Conservation (phyloP, 2,888 invertebrate genomes). For the Troides helena region DNA sequence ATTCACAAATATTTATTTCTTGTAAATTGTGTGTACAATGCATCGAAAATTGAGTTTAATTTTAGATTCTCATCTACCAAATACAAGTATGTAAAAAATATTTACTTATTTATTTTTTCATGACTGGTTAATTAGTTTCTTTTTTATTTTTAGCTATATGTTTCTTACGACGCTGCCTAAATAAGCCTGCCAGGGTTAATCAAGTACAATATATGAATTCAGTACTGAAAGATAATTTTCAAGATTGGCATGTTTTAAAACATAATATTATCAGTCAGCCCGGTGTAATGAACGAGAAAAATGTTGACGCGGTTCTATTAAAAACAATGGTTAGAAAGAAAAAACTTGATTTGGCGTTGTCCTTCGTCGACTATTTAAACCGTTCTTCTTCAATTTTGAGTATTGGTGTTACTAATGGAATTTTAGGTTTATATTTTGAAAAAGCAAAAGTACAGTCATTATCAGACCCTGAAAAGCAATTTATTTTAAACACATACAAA, state of each 20-base stretch:
- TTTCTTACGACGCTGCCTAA: conserved; percentile 2
- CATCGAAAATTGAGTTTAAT: conserved; percentile 14
- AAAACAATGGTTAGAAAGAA: conserved; percentile 67
- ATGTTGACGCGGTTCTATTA: conserved; percentile 82
- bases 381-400: conserved; percentile 70
- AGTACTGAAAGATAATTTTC: conserved; percentile 39
- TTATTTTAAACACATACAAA: conserved; percentile 77
- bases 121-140: no score
- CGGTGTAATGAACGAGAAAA: conserved; percentile 66
- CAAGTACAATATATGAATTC: conserved; percentile 59
- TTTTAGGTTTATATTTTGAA: conserved; percentile 77
- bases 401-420: conserved; percentile 79
- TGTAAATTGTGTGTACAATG: conserved; percentile 1
- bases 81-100: conserved; percentile 6
- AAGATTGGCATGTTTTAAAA: conserved; percentile 68
- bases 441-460: conserved; percentile 50
- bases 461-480: conserved; percentile 67
- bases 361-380: conserved; percentile 80
- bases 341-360: conserved; percentile 74
- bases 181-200: conserved; percentile 33
- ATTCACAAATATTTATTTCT: no score
- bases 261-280: conserved; percentile 56
- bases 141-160: conserved; percentile 13
- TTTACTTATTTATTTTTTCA: no score
- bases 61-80: conserved; percentile 8